Evolutionary conservation across 2,113 vertebrate species (phyloP), one percentile per base, ranked within the genome.

Genomic region (Lasiurus borealis): DNA sequence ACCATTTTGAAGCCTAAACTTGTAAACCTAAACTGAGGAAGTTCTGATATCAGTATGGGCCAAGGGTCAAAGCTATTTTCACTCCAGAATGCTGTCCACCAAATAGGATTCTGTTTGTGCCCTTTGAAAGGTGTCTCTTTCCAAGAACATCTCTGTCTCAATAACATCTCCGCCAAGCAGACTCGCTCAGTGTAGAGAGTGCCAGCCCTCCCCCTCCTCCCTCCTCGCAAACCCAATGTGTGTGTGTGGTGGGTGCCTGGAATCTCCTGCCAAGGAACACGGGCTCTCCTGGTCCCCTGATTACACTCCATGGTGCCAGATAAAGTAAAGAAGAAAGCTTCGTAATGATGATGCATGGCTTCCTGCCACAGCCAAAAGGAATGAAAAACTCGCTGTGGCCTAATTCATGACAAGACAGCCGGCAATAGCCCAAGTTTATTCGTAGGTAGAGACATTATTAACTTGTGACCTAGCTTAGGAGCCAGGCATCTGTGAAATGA

Each of bases 401-500:
- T 91, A 90, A 97, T 93, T 95, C 95, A 68, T 16, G 36, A 86
- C 57, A 83, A 81, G 73, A 94, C 72, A 94, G 92, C 59, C 88
- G 64, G 90, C 95, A 95, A 93, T 72, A 96, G 92, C 57, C 94
- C 96, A 95, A 81, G 94, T 94, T 97, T 94, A 96, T 84, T 93
- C 76, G 81, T 66, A 97, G 92, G 88, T 88, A 98, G 93, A 92
- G 77, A 88, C 54, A 25, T 88, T 96, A 95, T 93, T 97, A 97
- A 97, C 92, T 94, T 62, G 64, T 96, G 97, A 97, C 90, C 94
- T 94, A 97, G 94, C 80, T 76, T 84, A 81, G 68, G 40, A 97
- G 96, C 76, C 72, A 81, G 94, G 69, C 82, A 96, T 82, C 96
- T 97, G 80, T 97, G 89, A 98, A 98, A 98, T 96, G 85, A 93